A percentile compares a stretch with the other conserved stretches of the same genome.
These are phyloP conservation scores for Conus betulinus DNA, from an alignment of 1,140 invertebrate genomes.

Conservation along the genomic window DNA sequence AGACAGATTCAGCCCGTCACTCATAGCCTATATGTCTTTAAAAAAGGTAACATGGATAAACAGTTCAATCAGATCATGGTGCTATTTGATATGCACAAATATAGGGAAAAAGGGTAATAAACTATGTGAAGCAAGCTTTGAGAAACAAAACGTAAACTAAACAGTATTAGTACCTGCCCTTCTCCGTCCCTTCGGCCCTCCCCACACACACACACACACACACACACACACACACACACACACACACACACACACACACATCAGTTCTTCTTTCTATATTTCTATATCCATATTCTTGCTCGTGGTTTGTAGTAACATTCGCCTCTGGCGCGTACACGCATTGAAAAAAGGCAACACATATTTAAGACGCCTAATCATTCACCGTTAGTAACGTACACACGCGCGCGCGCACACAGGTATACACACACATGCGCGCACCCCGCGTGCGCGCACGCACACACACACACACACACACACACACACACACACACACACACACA, in stretches of 20 bases:
- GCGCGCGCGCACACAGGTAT: not conserved
- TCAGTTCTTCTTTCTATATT: not conserved
- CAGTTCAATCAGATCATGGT: no score
- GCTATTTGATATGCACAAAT: no score
- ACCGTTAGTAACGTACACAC: not conserved
- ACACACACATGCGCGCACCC: not conserved
- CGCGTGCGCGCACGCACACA: no score
- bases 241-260: not conserved
- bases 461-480: no score
- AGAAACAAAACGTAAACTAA: no score
- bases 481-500: no score
- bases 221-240: not conserved
- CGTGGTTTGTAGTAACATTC: not conserved
- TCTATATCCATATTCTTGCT: not conserved
- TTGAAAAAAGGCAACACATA: not conserved
- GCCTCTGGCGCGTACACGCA: no score
- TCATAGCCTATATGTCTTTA: no score
- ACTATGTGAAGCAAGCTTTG: no score
- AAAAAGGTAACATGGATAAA: no score
- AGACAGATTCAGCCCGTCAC: no score
- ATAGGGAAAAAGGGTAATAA: no score
- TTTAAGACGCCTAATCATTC: not conserved
- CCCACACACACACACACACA: conserved; percentile 1
- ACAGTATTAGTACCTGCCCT: not conserved
- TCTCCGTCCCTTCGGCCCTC: not conserved